phyloP scores from a whole-genome alignment of 2,113 vertebrate genomes.

The Tupaia tana region DNA sequence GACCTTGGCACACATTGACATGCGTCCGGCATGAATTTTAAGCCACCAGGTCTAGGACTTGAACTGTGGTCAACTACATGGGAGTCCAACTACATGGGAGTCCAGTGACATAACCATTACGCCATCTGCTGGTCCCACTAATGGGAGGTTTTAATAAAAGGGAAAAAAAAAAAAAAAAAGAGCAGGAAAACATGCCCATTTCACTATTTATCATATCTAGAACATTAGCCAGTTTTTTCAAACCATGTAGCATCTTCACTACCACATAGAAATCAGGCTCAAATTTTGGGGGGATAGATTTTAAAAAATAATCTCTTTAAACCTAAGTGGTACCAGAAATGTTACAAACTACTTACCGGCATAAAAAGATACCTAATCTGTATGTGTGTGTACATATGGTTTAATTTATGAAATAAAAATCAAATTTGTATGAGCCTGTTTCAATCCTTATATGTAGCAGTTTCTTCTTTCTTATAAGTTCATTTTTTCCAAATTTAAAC shows the following conservation, averaged over 20 bases:
- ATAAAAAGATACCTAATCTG: conserved; percentile 18
- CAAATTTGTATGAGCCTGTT: background rate
- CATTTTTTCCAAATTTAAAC: background rate
- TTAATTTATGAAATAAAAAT: conserved; percentile 9
- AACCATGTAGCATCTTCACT: background rate
- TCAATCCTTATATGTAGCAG: background rate
- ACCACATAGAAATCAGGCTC: background rate
- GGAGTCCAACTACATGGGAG: no score
- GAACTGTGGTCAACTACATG: no score
- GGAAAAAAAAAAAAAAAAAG: background rate
- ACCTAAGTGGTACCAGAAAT: background rate
- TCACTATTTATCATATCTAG: background rate
- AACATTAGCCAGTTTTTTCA: background rate
- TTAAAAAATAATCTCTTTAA: background rate
- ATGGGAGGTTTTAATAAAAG: background rate
- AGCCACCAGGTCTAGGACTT: no score
- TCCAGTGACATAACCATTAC: no score
- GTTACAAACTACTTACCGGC: background rate
- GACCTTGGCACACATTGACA: no score
- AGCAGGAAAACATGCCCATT: background rate
- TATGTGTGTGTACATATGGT: background rate
- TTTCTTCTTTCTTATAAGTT: background rate
- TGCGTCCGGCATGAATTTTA: no score
- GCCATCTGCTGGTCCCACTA: background rate
- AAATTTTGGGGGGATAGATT: background rate